Evolutionary conservation across 2,113 vertebrate genomes (phyloP).

Genomic region (Hassar affinis): DNA sequence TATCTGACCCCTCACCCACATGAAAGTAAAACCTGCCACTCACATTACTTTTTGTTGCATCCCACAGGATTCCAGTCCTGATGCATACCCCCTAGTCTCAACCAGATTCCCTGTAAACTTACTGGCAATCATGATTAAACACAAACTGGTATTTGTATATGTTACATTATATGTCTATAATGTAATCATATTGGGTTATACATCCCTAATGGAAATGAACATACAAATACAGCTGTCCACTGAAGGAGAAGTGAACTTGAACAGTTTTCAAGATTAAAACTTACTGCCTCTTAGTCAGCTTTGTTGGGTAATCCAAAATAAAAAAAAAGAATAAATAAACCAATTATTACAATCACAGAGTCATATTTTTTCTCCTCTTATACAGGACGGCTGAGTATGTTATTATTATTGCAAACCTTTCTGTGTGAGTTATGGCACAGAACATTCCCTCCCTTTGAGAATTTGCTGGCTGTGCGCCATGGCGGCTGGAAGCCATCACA

Average conservation of each 20-base stretch:
- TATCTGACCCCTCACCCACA: background rate
- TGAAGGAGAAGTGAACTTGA: background rate
- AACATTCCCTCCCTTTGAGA: conserved; percentile 81
- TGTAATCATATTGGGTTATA: background rate
- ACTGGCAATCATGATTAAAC: background rate
- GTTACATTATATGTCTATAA: background rate
- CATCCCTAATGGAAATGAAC: background rate
- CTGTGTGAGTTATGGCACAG: conserved; percentile 82
- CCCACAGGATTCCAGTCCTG: background rate
- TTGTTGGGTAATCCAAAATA: conserved; percentile 6
- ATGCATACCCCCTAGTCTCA: background rate
- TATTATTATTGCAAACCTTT: conserved; percentile 86
- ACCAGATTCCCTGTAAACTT: background rate
- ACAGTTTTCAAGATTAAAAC: background rate
- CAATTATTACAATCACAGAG: conserved; percentile 78
- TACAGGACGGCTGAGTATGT: conserved; percentile 74
- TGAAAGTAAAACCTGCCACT: background rate
- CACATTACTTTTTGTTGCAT: background rate
- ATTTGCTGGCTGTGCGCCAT: conserved; percentile 80
- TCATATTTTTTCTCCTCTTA: conserved; percentile 75
- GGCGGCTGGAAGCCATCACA: conserved; percentile 98
- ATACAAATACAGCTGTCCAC: background rate
- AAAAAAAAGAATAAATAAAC: conserved; percentile 4
- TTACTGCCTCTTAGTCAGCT: conserved; percentile 1
- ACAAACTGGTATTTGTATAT: background rate